Conservation (phyloP, 2,888 invertebrate genomes). For the Orchestes rusci region DNA sequence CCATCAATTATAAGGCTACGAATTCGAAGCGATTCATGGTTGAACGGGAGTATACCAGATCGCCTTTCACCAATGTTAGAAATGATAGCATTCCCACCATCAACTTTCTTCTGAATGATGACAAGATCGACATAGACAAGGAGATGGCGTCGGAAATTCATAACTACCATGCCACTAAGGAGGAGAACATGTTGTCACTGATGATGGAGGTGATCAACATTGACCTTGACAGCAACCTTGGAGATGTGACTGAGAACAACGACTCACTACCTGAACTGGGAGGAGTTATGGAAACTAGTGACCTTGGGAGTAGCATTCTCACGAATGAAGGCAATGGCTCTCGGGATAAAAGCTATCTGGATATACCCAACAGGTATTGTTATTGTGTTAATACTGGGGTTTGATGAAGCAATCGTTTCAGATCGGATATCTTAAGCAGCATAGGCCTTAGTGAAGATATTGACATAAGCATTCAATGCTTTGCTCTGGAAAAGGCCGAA, state of each 20-base stretch:
- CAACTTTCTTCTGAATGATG: conserved; percentile 18
- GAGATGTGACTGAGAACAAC: conserved; percentile 24
- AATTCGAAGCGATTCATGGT: conserved; percentile 27
- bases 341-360: conserved; percentile 15
- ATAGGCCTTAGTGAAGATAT: conserved; percentile 29
- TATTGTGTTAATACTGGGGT: too few relatives aligned
- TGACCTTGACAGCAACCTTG: conserved; percentile 28
- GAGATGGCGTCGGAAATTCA: conserved; percentile 28
- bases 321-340: conserved; percentile 10
- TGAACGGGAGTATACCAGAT: conserved; percentile 9
- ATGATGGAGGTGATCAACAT: conserved; percentile 32
- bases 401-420: conserved; percentile 3
- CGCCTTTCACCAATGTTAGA: neutral
- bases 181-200: conserved; percentile 32
- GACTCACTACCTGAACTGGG: conserved; percentile 10
- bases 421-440: conserved; percentile 21
- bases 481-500: conserved; percentile 32
- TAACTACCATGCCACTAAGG: conserved; percentile 29
- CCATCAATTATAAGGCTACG: conserved; percentile 26
- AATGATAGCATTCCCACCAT: conserved; percentile 7
- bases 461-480: conserved; percentile 31
- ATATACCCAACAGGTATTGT: conserved; percentile 22
- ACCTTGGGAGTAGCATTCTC: conserved; percentile 25
- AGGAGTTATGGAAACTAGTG: conserved; percentile 25
- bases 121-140: conserved; percentile 7